These are phyloP conservation scores for Latrodectus hesperus DNA, from an alignment of 2,888 invertebrate species.

Conservation along the genomic window DNA sequence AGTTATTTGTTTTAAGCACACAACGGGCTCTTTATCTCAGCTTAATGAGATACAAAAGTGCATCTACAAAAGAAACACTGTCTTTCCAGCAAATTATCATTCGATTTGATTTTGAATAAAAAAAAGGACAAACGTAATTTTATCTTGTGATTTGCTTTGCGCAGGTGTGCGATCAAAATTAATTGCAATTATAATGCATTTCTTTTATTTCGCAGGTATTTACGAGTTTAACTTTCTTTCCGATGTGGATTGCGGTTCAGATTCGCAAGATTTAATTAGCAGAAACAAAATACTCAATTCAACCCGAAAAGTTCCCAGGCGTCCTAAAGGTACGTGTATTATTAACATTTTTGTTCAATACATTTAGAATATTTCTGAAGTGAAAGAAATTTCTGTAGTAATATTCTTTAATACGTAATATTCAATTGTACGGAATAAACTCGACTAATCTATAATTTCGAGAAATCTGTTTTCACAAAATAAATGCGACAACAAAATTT, in stretches of 20 bases:
- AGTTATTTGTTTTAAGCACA: not conserved
- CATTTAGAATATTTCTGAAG: not conserved
- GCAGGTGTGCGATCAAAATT: slow-evolving; percentile 15
- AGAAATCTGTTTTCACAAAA: no score
- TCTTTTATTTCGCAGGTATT: slow-evolving; percentile 38
- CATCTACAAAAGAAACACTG: not conserved
- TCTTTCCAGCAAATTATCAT: slow-evolving; percentile 3
- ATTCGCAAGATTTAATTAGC: slow-evolving; percentile 18
- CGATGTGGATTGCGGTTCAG: slow-evolving; percentile 1
- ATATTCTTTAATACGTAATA: no score
- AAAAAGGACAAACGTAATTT: slow-evolving; percentile 25
- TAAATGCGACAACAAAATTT: no score
- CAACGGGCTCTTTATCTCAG: not conserved
- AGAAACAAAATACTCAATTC: not conserved
- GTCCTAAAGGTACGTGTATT: not conserved
- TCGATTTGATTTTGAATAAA: slow-evolving; percentile 24
- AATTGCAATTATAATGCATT: slow-evolving; percentile 34
- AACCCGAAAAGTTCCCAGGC: not conserved
- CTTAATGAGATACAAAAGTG: slow-evolving; percentile 1
- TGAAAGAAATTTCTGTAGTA: no score
- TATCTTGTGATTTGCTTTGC: slow-evolving; percentile 6
- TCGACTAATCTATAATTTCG: no score
- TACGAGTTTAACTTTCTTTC: slow-evolving; percentile 6
- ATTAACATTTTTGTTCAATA: not conserved
- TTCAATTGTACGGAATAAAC: no score